Percentiles rank a stretch among this genome's conserved stretches.
Evolutionary conservation across 2,797 vertebrate genomes (phyloP).

Genomic region (Novumbra hubbsi): DNA sequence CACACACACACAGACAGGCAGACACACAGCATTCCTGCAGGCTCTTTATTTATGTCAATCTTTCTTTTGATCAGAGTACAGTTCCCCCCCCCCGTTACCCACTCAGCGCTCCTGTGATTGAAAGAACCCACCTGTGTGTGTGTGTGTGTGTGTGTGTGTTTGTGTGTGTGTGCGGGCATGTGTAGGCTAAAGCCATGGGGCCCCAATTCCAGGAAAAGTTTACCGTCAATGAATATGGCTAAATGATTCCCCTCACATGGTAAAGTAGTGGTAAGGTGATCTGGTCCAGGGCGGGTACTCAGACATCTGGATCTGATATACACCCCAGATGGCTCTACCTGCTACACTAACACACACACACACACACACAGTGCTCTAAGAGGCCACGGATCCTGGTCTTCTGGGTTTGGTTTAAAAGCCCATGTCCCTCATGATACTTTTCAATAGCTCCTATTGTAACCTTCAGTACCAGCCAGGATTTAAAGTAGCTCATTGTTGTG

Average conservation of each 20-base stretch:
- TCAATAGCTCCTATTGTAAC: constrained; percentile 2
- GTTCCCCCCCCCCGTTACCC: constrained; percentile 72
- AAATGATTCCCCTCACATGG: constrained; percentile 90
- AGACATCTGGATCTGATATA: constrained; percentile 82
- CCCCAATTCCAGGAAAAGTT: constrained; percentile 85
- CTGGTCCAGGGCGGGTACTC: constrained; percentile 66
- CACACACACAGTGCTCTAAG: constrained; percentile 29
- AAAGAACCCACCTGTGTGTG: constrained; percentile 87
- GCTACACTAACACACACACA: constrained; percentile 51
- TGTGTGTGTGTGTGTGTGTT: constrained; percentile 19
- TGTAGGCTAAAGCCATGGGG: constrained; percentile 40
- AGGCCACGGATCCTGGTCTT: constrained; percentile 56
- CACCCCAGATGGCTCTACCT: constrained; percentile 81
- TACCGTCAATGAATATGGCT: constrained; percentile 92
- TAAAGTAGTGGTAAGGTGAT: constrained; percentile 88
- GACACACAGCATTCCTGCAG: constrained; percentile 80
- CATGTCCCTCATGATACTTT: constrained; percentile 6
- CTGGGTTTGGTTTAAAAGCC: constrained; percentile 39
- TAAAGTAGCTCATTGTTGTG: not conserved
- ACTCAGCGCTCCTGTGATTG: constrained; percentile 80
- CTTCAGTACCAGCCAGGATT: not conserved
- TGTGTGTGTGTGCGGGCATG: not conserved
- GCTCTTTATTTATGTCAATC: constrained; percentile 85
- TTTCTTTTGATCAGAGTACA: constrained; percentile 79
- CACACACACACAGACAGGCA: not conserved